phyloP scores from a whole-genome alignment of 2,888 invertebrate species.

The Eilema griseolum region DNA sequence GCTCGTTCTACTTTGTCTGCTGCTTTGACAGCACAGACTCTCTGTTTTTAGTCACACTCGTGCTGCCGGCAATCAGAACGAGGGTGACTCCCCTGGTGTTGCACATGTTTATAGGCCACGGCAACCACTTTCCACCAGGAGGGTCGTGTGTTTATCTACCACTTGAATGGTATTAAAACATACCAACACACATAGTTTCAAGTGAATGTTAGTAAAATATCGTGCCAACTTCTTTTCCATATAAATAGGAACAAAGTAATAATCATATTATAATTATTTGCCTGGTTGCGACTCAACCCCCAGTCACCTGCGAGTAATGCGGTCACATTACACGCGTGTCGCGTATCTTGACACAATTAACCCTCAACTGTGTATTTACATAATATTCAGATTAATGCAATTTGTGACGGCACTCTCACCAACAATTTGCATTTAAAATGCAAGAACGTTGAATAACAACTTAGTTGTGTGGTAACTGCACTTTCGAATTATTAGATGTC shows the following conservation, averaged over 20 bases:
- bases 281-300: slow-evolving; percentile 2
- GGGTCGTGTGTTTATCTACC: no score
- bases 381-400: slow-evolving; percentile 52
- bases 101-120: no score
- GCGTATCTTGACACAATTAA: slow-evolving; percentile 47
- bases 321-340: slow-evolving; percentile 31
- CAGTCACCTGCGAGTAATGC: slow-evolving; percentile 34
- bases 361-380: slow-evolving; percentile 43
- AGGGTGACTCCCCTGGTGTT: no score
- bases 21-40: no score
- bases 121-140: no score
- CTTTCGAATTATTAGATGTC: slow-evolving; percentile 24
- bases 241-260: background rate
- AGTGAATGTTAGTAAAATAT: background rate
- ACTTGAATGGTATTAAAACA: no score
- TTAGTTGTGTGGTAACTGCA: slow-evolving; percentile 32
- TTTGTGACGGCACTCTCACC: slow-evolving; percentile 54
- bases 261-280: slow-evolving; percentile 14
- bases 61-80: no score
- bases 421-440: slow-evolving; percentile 59
- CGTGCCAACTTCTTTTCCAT: background rate
- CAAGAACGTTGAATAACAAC: slow-evolving; percentile 22
- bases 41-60: no score
- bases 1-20: no score
- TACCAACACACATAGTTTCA: no score